These are phyloP conservation scores for Ranitomeya variabilis DNA, from an alignment of 2,113 vertebrate genomes.

Conservation along the genomic window DNA sequence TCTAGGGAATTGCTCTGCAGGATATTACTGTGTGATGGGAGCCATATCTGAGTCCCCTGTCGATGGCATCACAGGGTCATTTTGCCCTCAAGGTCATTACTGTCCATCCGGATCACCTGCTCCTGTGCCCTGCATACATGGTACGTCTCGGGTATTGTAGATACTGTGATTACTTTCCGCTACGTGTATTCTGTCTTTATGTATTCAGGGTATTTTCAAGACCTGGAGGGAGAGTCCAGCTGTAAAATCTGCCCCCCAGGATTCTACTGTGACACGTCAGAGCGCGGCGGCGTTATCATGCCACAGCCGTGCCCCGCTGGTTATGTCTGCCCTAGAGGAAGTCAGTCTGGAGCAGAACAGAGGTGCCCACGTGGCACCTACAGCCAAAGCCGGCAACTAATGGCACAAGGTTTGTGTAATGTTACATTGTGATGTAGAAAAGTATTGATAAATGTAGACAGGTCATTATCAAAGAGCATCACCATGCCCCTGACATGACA, in stretches of 20 bases:
- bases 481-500: background rate
- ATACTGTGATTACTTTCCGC: background rate
- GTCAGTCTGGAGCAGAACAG: conserved; percentile 61
- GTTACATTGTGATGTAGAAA: background rate
- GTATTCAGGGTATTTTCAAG: conserved; percentile 74
- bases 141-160: background rate
- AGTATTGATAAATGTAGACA: background rate
- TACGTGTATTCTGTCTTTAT: background rate
- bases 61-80: conserved; percentile 63
- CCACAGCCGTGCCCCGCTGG: conserved; percentile 77
- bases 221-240: conserved; percentile 69
- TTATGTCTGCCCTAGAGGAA: conserved; percentile 76
- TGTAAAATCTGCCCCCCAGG: conserved; percentile 76
- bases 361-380: conserved; percentile 78
- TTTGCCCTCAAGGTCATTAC: conserved; percentile 74
- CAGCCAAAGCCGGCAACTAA: conserved; percentile 68
- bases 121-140: conserved; percentile 29
- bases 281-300: conserved; percentile 60
- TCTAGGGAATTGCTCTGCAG: conserved; percentile 73
- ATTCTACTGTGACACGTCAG: conserved; percentile 69
- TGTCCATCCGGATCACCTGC: conserved; percentile 66
- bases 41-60: conserved; percentile 66
- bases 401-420: conserved; percentile 66
- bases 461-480: background rate
- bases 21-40: conserved; percentile 74